Evolutionary conservation across 1,140 invertebrate species (phyloP), one percentile per base, ranked within the genome.

Genomic region (Drosophila elegans): DNA sequence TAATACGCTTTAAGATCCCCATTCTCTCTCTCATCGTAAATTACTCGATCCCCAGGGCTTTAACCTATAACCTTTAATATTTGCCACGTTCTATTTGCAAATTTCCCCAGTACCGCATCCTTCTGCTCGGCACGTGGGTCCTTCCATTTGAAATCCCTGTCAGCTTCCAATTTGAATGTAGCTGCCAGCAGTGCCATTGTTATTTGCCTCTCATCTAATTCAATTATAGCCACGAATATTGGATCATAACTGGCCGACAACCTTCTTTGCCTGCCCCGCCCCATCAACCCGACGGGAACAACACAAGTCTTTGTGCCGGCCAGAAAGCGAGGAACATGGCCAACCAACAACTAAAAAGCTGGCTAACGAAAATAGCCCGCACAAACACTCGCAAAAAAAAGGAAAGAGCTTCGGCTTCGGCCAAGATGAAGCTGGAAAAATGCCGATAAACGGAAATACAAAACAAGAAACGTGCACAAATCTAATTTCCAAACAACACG

Each of bases 391-490:
- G 16, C 27, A 13, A 7, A 13, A 11, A 51, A 68, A 51, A 38
- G 21, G 46, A 25, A 53, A 67, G 42, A 39, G 25, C 48, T 39
- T 12, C 38, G 12, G 25, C 48, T 39, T 12, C 38, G 12, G 36
- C 52, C 36, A 10, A 49, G 68, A 59, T 69, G 80, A 63, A 55
- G 56, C 36, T 11, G 21, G 59, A 81, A 82, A 82, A 78, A 83
- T 83, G 80, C 72, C 80, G 79, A 88, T 89, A 80, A 88, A 80
- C 84, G 79, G 76, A 89, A 88, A 89, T 83, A 88, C 79, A 89
- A 83, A 86, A 88, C 83, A 89, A 89, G 83, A 88, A 88, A 88
- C 84, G 83, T 88, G 83, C 79, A 88, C 83, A 88, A 88, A 88
- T 88, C 83, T 88, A 88, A 88, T 88, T 88, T 88, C 80, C 83